Evolutionary conservation across 1,140 invertebrate genomes (phyloP).

Genomic region (Eurytemora carolleeae): DNA sequence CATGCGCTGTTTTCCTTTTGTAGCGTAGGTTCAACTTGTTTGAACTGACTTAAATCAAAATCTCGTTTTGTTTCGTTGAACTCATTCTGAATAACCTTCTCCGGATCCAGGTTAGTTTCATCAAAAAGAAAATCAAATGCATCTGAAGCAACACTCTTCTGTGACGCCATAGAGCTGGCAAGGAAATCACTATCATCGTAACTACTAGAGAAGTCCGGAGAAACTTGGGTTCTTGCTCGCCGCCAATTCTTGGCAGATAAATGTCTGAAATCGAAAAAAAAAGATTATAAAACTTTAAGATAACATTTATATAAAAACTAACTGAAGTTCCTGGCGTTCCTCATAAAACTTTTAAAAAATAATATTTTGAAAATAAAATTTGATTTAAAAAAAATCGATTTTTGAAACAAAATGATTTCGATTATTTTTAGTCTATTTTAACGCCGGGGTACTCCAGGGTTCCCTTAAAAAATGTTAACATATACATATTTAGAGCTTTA

Average conservation of each 20-base stretch:
- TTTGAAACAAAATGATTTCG: not conserved
- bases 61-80: too few relatives aligned
- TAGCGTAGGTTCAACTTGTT: too few relatives aligned
- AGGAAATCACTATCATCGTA: constrained; percentile 3
- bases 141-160: not conserved
- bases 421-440: too few relatives aligned
- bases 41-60: too few relatives aligned
- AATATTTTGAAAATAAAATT: not conserved
- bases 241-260: not conserved
- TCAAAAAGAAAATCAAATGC: constrained; percentile 13
- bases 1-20: too few relatives aligned
- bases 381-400: not conserved
- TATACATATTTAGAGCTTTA: too few relatives aligned
- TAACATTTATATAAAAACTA: not conserved
- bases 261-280: not conserved
- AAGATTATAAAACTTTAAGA: not conserved
- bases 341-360: not conserved
- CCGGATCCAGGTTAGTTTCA: too few relatives aligned
- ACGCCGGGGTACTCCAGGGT: too few relatives aligned
- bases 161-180: constrained; percentile 1
- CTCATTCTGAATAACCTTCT: too few relatives aligned
- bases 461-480: too few relatives aligned
- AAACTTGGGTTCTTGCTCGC: not conserved
- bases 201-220: not conserved
- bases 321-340: not conserved